phyloP scores from a whole-genome alignment of 64 coral and sea anemone species.

The Astreopora myriophthalma region DNA sequence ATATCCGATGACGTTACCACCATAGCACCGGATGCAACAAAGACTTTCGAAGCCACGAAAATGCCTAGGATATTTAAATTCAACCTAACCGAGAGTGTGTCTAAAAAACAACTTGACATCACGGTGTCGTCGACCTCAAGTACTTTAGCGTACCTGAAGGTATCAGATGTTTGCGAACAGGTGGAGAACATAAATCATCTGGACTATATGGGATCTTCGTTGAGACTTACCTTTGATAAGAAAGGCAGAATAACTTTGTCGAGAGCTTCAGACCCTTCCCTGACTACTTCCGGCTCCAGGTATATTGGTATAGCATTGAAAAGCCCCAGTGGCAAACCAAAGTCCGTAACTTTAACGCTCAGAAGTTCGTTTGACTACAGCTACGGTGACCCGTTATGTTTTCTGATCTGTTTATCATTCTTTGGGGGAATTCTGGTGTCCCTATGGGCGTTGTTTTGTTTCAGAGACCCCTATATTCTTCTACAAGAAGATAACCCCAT shows the following conservation, averaged over 20 bases:
- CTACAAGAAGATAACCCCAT: not conserved
- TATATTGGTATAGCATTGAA: slow-evolving; percentile 54
- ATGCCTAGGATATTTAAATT: not conserved
- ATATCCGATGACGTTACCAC: not conserved
- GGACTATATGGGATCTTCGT: not conserved
- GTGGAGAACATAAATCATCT: not conserved
- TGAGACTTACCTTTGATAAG: slow-evolving; percentile 56
- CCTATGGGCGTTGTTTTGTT: slow-evolving; percentile 57
- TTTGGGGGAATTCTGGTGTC: slow-evolving; percentile 49
- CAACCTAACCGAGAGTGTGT: not conserved
- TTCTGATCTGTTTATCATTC: slow-evolving; percentile 20
- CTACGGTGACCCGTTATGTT: slow-evolving; percentile 47
- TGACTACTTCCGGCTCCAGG: not conserved
- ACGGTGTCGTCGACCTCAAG: not conserved
- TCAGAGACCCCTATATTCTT: slow-evolving; percentile 37
- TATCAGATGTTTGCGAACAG: slow-evolving; percentile 19
- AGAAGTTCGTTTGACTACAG: slow-evolving; percentile 43
- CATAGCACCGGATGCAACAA: not conserved
- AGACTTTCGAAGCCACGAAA: not conserved
- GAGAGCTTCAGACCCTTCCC: slow-evolving; percentile 44
- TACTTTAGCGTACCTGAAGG: not conserved
- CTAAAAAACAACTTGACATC: slow-evolving; percentile 32
- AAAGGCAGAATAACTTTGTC: slow-evolving; percentile 75
- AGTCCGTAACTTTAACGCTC: slow-evolving; percentile 2
- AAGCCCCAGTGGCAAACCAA: not conserved